Evolutionary conservation across 2,797 vertebrate species (phyloP).

Genomic region (Carcharodon carcharias): DNA sequence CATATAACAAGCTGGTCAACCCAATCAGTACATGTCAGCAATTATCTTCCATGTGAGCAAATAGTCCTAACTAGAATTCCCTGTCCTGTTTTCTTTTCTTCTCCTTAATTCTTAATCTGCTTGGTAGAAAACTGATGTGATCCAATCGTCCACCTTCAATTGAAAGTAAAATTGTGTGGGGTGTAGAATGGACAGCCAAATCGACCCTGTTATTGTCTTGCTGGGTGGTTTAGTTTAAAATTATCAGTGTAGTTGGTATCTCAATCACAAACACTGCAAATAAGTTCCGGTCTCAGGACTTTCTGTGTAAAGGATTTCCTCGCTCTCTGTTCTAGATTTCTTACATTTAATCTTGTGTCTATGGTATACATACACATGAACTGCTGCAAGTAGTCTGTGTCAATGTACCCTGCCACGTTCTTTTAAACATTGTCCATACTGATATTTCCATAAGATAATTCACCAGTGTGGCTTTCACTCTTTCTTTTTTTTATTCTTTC

Average conservation of each 20-base stretch:
- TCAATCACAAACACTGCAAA: not conserved
- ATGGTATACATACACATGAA: not conserved
- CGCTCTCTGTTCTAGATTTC: not conserved
- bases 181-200: too few species aligned
- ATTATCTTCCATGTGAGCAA: not conserved
- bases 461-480: not conserved
- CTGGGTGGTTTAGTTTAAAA: too few species aligned
- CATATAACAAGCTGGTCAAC: not conserved
- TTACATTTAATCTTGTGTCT: not conserved
- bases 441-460: not conserved
- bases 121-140: not conserved
- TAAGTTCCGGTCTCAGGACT: not conserved
- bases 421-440: not conserved
- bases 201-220: not conserved
- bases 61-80: not conserved
- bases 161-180: not conserved
- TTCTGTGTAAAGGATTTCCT: not conserved
- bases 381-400: not conserved
- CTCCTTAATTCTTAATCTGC: not conserved
- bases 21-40: not conserved
- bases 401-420: not conserved
- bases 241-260: not conserved
- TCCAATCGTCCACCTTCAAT: not conserved
- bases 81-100: not conserved
- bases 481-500: too few species aligned